Evolutionary conservation across 2,888 invertebrate species (phyloP).

Genomic region (Leptinotarsa haldemani): DNA sequence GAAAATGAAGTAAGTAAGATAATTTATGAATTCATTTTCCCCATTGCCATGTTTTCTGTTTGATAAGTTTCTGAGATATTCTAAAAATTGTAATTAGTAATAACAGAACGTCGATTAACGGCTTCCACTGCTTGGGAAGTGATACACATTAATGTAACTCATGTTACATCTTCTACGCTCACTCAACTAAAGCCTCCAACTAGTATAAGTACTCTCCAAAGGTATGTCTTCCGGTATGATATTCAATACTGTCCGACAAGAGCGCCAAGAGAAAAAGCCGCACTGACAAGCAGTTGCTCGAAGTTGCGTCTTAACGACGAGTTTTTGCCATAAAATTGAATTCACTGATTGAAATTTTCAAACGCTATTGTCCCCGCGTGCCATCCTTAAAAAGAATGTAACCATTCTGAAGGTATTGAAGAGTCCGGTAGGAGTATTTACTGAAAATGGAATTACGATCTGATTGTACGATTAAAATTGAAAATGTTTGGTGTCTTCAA

Average conservation of each 20-base stretch:
- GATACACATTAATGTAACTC: background rate
- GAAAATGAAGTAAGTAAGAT: too few species aligned
- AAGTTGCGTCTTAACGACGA: conserved; percentile 37
- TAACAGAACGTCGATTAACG: too few species aligned
- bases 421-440: conserved; percentile 1
- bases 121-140: too few species aligned
- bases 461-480: background rate
- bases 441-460: background rate
- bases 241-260: conserved; percentile 27
- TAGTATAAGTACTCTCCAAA: conserved; percentile 25
- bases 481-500: background rate
- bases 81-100: too few species aligned
- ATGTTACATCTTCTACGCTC: background rate
- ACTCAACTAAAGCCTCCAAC: background rate
- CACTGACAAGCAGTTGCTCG: conserved; percentile 41
- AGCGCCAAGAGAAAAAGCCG: conserved; percentile 29
- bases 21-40: too few species aligned
- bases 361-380: conserved; percentile 46
- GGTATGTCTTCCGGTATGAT: conserved; percentile 39
- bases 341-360: conserved; percentile 50
- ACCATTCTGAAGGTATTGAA: conserved; percentile 25
- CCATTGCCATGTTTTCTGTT: too few species aligned
- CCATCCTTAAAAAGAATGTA: conserved; percentile 45
- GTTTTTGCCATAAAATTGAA: conserved; percentile 47
- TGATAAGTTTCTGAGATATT: too few species aligned